phyloP scores from a whole-genome alignment of 2,888 invertebrate species.

The Synergus itoensis region DNA sequence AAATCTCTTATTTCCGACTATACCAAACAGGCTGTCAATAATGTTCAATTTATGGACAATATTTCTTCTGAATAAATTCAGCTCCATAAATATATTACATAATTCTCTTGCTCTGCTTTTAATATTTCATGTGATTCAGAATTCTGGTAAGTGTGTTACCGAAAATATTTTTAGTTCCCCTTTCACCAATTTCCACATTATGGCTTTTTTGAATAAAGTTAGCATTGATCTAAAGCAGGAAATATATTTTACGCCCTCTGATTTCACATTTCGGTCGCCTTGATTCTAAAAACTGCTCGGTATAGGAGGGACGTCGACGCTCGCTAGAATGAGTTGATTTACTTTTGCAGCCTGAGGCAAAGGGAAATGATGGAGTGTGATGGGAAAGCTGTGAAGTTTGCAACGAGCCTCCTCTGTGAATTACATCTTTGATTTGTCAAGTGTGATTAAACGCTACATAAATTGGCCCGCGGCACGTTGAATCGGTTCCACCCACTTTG shows the following conservation, averaged over 20 bases:
- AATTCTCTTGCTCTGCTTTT: neutral
- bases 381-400: constrained; percentile 54
- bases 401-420: constrained; percentile 57
- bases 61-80: neutral
- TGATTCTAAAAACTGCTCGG: constrained; percentile 26
- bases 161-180: neutral
- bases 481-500: constrained; percentile 56
- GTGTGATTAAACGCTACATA: constrained; percentile 61
- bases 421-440: constrained; percentile 61
- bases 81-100: neutral
- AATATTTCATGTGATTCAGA: neutral
- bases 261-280: constrained; percentile 24
- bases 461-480: constrained; percentile 56
- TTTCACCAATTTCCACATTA: constrained; percentile 2
- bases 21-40: neutral
- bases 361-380: constrained; percentile 43
- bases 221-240: constrained; percentile 32
- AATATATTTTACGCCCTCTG: constrained; percentile 40
- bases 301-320: constrained; percentile 22
- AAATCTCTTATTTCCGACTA: constrained; percentile 12
- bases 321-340: constrained; percentile 57
- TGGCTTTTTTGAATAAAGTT: neutral
- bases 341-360: constrained; percentile 58
- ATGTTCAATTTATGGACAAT: constrained; percentile 21
- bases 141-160: constrained; percentile 4